Base-by-base conservation (phyloP, 2,113 vertebrate species). In the Poecile atricapillus region DNA sequence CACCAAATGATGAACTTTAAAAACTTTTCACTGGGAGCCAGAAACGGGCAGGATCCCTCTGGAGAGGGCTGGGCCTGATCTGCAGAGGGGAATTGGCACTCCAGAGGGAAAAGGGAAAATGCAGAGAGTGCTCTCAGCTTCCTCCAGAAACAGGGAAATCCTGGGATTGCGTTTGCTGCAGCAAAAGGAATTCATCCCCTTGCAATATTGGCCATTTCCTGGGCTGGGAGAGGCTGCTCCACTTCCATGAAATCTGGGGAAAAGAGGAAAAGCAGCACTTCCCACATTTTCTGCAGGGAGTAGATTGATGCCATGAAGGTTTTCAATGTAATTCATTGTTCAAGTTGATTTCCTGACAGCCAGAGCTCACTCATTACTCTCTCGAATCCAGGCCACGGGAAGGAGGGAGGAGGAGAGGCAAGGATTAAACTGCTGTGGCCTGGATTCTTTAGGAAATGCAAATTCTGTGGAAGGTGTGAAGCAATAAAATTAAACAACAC, bases 291-390 rank as follows among this genome's bases (percentile, higher is more conserved):
- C 46, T 22, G 15, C 30, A 2, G 5, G 31, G 46, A 43, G 8
- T 3, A 64, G 79, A 68, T 17, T 1, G 1, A 13, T 30, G 53
- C 1, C 23, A 49, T 5, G 50, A 60, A 11, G 52, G 7, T 55
- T 35, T 68, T 21, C 60, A 13, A 5, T 6, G 28, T 11, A 21
- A 64, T 39, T 24, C 44, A 67, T 6, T 16, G 73, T 13, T 82
- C 7, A 22, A 14, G 28, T 24, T 4, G 62, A n/a, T 58, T 50
- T 93, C 69, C 93, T 82, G 82, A 56, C 78, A 89, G 69, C 35
- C 21, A 84, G 68, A 69, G 17, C 89, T 94, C 94, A 92, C 88
- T 95, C 92, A 94, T 95, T 90, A 93, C 94, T 93, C 86, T 93
- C 93, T 28, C 58, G 90, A 96, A 92, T 93, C 94, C 17, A 91